Base-by-base conservation (phyloP, 2,113 vertebrate species). In the Leucoraja erinaceus region DNA sequence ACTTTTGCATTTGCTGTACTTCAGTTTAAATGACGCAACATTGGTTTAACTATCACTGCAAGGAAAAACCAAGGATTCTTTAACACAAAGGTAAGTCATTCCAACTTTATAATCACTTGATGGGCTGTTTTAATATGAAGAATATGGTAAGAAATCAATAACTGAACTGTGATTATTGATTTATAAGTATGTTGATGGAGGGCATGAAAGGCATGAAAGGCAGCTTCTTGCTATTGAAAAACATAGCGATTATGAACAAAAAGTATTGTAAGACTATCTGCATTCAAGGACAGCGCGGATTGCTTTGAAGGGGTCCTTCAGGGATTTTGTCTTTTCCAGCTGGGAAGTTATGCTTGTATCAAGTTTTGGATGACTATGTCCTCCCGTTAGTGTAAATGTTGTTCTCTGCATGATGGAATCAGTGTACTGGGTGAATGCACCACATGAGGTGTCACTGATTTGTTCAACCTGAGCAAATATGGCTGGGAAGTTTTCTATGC, bases 51-150 rank as follows among this genome's bases (percentile, higher is more conserved):
- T 70, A 4, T 70, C 33, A 33, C 86, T 70, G 33, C 90, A 91
- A 91, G 66, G 90, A 91, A 8, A 91, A 91, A 91, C 54, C 66
- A 72, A 91, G 63, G 33, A 72, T 91, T 54, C 33, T 91, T 72
- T 91, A 91, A 74, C 68, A 72, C 9, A 74, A 72, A 74, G 90
- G 90, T 91, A 91, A 91, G 90, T 72, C 68, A 72, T 91, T 91
- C 70, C 70, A 91, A 91, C 7, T 47, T 91, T 72, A 28, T 7
- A 11, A 47, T 54, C 22, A 72, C 22, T 54, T 54, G 1, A 28
- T 91, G 33, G 20, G 31, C 33, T 54, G 31, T 47, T 72, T n/a
- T 72, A 72, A 47, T 47, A 74, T 91, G n/a, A 91, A 33, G 6
- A 3, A 33, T 91, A 25, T 70, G 22, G 38, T 18, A 0, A 8